Conservation (phyloP, 2,113 vertebrate genomes). For the Aspiorhynchus laticeps region DNA sequence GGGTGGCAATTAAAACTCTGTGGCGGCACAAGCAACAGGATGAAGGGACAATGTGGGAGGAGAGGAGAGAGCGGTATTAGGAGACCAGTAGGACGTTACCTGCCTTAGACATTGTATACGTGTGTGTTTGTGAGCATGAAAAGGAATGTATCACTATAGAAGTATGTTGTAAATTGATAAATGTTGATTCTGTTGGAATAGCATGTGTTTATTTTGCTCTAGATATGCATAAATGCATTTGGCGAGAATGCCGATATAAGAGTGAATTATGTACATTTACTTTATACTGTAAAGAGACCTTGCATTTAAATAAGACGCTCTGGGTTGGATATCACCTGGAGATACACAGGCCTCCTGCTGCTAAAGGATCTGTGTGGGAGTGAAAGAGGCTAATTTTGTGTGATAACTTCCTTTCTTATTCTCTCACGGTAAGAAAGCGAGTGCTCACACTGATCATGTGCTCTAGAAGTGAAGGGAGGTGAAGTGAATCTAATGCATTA, state of each 20-base stretch:
- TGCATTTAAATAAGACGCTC: conserved; percentile 55
- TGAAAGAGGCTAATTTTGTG: conserved; percentile 41
- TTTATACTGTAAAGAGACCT: background rate
- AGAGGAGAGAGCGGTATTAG: conserved; percentile 35
- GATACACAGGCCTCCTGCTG: conserved; percentile 20
- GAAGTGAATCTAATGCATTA: conserved; percentile 10
- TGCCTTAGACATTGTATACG: background rate
- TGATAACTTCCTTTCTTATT: conserved; percentile 24
- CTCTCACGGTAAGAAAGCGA: background rate
- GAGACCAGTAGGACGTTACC: conserved; percentile 22
- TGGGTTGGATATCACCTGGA: conserved; percentile 32
- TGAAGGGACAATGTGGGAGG: conserved; percentile 21
- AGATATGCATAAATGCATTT: background rate
- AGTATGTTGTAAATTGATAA: no score
- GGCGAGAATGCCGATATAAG: background rate
- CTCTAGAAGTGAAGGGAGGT: background rate
- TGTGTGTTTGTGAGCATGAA: conserved; percentile 24
- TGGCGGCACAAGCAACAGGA: conserved; percentile 47
- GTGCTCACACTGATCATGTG: background rate
- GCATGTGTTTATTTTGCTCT: conserved; percentile 32
- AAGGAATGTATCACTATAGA: background rate
- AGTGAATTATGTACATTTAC: conserved; percentile 47
- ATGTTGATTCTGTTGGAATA: background rate
- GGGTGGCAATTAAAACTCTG: conserved; percentile 60
- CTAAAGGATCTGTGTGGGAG: conserved; percentile 37